These are phyloP conservation scores for Entomyzon cyanotis DNA, from an alignment of 2,113 vertebrate species.

Conservation along the genomic window DNA sequence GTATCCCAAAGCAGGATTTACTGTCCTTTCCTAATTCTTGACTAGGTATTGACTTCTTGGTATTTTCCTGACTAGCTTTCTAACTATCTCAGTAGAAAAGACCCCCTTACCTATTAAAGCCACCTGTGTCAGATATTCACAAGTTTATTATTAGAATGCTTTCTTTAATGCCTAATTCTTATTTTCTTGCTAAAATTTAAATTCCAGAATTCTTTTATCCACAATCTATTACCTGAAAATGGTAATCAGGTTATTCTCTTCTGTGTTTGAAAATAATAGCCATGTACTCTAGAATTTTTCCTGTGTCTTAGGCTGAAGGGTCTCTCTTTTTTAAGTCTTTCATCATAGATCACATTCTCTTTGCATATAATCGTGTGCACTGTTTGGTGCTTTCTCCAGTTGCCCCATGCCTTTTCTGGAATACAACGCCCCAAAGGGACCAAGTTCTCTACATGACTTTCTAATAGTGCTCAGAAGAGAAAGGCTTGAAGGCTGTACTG, in stretches of 20 bases:
- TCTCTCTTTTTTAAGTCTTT: neutral
- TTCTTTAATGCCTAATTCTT: neutral
- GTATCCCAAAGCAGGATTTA: neutral
- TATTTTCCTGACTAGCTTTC: neutral
- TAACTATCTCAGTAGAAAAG: neutral
- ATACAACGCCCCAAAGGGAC: neutral
- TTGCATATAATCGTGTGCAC: neutral
- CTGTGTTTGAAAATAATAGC: neutral
- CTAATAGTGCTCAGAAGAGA: neutral
- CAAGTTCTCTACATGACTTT: fast-evolving
- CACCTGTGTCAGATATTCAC: neutral
- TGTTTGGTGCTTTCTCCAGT: neutral
- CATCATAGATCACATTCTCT: neutral
- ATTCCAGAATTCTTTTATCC: neutral
- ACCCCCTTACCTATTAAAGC: neutral
- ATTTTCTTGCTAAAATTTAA: neutral
- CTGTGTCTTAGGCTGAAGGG: neutral
- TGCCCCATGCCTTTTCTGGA: neutral
- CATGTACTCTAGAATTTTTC: neutral
- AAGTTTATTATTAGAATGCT: neutral
- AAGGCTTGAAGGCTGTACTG: neutral
- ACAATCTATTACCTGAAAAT: neutral
- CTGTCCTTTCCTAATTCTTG: neutral
- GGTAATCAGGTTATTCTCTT: neutral
- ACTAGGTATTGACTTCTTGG: too few species aligned